Percentiles rank a stretch among this genome's conserved stretches.
Conservation (phyloP, 2,113 vertebrate species). For the Pseudorasbora parva region DNA sequence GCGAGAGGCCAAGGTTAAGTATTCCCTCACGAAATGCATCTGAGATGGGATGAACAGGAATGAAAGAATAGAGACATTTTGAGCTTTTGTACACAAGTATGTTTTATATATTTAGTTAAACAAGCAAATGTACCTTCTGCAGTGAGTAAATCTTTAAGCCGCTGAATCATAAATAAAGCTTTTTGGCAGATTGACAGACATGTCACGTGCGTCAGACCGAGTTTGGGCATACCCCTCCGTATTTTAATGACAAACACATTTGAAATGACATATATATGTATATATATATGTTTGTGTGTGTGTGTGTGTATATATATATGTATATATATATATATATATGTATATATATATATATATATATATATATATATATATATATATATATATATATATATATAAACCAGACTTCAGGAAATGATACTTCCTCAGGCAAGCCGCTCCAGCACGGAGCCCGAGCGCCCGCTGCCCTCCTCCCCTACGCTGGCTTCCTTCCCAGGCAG, state of each 20-base stretch:
- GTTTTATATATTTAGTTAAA: not conserved
- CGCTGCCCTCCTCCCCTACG: slow-evolving; percentile 3
- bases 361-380: slow-evolving; percentile 38
- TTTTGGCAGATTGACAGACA: slow-evolving; percentile 18
- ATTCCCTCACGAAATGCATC: slow-evolving; percentile 14
- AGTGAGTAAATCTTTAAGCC: not conserved
- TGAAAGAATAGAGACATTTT: not conserved
- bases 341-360: slow-evolving; percentile 23
- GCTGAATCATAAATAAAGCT: not conserved
- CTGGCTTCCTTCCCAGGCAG: slow-evolving; percentile 57
- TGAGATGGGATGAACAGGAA: not conserved
- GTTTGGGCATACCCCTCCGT: slow-evolving; percentile 23
- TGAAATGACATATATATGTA: slow-evolving; percentile 42
- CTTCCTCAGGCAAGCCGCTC: slow-evolving; percentile 51
- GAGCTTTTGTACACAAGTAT: not conserved
- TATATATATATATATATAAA: slow-evolving; percentile 6
- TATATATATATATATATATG: too few relatives aligned
- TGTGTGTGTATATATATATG: not conserved
- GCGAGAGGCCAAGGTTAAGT: slow-evolving; percentile 49
- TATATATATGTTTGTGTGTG: too few relatives aligned
- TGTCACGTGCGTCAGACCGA: slow-evolving; percentile 3
- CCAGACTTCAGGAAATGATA: slow-evolving; percentile 55
- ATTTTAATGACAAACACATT: slow-evolving; percentile 48
- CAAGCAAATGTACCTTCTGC: slow-evolving; percentile 8
- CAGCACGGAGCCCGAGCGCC: slow-evolving; percentile 45